These are phyloP conservation scores for Rhegmatorhina hoffmannsi DNA, from an alignment of 2,113 vertebrate species.

Conservation along the genomic window DNA sequence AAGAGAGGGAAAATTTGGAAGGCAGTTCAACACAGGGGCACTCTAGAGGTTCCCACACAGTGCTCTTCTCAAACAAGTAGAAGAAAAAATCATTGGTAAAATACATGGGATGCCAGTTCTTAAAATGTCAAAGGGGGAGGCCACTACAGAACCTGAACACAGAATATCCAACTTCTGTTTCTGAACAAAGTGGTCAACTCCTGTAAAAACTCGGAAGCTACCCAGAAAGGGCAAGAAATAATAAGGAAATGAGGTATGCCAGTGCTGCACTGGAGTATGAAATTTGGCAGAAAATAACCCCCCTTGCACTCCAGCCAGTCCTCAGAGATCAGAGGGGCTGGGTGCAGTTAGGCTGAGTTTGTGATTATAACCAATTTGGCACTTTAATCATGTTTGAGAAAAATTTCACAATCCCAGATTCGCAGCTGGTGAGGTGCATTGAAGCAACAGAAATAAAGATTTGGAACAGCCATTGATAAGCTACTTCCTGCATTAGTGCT, in stretches of 20 bases:
- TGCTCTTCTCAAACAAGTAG: neutral
- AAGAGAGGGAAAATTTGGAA: neutral
- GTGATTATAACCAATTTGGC: neutral
- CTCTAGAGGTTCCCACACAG: neutral
- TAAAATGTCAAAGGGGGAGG: neutral
- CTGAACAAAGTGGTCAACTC: neutral
- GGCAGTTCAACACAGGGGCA: neutral
- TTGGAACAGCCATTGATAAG: neutral
- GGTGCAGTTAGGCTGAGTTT: neutral
- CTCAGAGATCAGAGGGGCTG: neutral
- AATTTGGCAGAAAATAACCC: neutral
- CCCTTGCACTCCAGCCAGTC: neutral
- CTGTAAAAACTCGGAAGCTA: neutral
- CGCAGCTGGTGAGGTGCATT: neutral
- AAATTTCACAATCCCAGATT: neutral
- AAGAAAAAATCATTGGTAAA: neutral
- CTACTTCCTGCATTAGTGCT: neutral
- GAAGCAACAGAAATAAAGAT: neutral
- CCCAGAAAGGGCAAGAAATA: neutral
- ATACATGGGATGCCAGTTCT: neutral
- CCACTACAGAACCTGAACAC: accelerated
- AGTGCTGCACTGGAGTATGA: neutral
- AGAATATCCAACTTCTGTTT: neutral
- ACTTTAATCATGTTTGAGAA: accelerated
- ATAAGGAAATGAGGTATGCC: neutral